These are phyloP conservation scores for Girardinichthys multiradiatus DNA, from an alignment of 2,113 vertebrate species.

Conservation along the genomic window DNA sequence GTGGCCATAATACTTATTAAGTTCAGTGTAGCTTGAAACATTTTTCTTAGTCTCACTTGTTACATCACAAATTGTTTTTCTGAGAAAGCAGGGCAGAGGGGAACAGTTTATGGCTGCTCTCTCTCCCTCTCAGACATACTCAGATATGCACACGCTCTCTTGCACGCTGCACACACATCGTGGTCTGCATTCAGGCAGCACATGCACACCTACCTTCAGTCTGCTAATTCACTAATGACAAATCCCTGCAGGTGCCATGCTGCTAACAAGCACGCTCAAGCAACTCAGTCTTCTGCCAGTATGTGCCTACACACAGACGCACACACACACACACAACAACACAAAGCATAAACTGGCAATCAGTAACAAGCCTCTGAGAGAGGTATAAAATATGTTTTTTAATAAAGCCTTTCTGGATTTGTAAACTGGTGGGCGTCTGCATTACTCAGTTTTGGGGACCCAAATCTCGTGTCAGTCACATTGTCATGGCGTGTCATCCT, in stretches of 20 bases:
- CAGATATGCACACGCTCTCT: neutral
- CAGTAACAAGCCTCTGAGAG: neutral
- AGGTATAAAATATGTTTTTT: conserved; percentile 1
- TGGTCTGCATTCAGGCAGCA: conserved; percentile 20
- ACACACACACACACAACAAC: conserved; percentile 4
- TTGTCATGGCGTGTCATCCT: neutral
- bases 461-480: neutral
- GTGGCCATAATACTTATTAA: conserved; percentile 28
- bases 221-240: conserved; percentile 48
- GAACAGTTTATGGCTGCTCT: conserved; percentile 4
- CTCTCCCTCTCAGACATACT: conserved; percentile 3
- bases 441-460: conserved; percentile 8
- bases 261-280: conserved; percentile 39
- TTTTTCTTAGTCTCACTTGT: conserved; percentile 6
- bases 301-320: conserved; percentile 1
- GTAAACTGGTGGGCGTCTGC: neutral
- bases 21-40: conserved; percentile 44
- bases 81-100: conserved; percentile 35
- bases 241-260: conserved; percentile 30
- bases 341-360: neutral
- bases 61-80: conserved; percentile 37
- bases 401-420: neutral
- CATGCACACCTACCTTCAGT: conserved; percentile 41
- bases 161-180: neutral
- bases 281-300: conserved; percentile 14